Evolutionary conservation across 2,888 invertebrate species (phyloP).

Genomic region (Neria commutata): DNA sequence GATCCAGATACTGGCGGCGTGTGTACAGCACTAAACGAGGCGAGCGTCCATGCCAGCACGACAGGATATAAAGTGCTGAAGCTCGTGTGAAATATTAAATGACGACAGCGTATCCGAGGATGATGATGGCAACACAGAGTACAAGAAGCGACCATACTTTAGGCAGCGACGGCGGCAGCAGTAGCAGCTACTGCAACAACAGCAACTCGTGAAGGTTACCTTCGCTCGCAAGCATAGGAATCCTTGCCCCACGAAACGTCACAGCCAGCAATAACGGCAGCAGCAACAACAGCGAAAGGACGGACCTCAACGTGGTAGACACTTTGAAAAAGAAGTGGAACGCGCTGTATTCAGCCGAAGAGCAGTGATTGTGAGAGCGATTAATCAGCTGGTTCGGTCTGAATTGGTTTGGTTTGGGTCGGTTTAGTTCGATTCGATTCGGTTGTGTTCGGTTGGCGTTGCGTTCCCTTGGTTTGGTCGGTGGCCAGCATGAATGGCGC

Average conservation of each 20-base stretch:
- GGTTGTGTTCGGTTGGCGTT: background rate
- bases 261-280: slow-evolving; percentile 18
- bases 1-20: slow-evolving; percentile 12
- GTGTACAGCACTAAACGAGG: slow-evolving; percentile 38
- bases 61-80: slow-evolving; percentile 26
- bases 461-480: slow-evolving; percentile 22
- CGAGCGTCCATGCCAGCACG: slow-evolving; percentile 12
- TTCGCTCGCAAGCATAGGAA: too few species aligned
- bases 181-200: background rate
- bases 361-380: background rate
- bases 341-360: background rate
- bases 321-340: too few species aligned
- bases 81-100: background rate
- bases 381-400: too few species aligned
- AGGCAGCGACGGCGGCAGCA: slow-evolving; percentile 12
- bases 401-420: too few species aligned
- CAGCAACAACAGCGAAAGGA: slow-evolving; percentile 16
- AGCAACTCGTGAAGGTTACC: too few species aligned
- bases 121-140: slow-evolving; percentile 44
- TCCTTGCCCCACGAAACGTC: slow-evolving; percentile 3
- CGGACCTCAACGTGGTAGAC: too few species aligned
- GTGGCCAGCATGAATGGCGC: slow-evolving; percentile 44
- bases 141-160: slow-evolving; percentile 42
- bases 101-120: slow-evolving; percentile 37
- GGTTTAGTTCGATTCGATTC: too few species aligned